Conservation (phyloP, 2,797 vertebrate species). For the Enteromius paludinosus region DNA sequence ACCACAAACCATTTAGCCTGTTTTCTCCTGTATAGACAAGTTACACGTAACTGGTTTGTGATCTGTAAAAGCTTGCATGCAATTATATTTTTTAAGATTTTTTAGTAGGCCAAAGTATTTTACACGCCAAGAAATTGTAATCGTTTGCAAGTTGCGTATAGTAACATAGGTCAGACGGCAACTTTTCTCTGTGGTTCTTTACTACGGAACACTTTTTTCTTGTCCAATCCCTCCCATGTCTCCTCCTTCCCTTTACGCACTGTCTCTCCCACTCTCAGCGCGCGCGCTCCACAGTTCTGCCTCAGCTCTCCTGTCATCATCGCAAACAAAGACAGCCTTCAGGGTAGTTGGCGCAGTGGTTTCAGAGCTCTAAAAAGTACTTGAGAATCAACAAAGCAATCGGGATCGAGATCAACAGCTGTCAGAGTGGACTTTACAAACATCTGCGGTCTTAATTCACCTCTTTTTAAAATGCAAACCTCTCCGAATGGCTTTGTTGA, state of each 20-base stretch:
- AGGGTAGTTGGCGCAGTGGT: slow-evolving; percentile 31
- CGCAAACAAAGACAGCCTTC: slow-evolving; percentile 57
- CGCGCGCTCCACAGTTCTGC: slow-evolving; percentile 65
- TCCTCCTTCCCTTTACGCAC: slow-evolving; percentile 44
- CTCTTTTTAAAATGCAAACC: slow-evolving; percentile 68
- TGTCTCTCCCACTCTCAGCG: slow-evolving; percentile 69
- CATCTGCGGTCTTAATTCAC: slow-evolving; percentile 38
- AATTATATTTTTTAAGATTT: background rate
- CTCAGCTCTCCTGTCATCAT: slow-evolving; percentile 66
- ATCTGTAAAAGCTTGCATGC: background rate
- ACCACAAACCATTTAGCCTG: background rate
- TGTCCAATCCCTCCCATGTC: slow-evolving; percentile 45
- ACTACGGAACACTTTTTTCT: slow-evolving; percentile 47
- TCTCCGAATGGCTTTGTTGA: slow-evolving; percentile 69
- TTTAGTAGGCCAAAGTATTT: background rate
- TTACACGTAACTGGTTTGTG: background rate
- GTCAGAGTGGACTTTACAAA: slow-evolving; percentile 22
- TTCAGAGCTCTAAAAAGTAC: slow-evolving; percentile 16
- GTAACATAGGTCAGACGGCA: background rate
- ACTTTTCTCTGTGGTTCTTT: slow-evolving; percentile 27
- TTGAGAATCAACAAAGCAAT: slow-evolving; percentile 17
- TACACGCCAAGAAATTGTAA: background rate
- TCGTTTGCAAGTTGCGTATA: background rate
- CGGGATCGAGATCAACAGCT: slow-evolving; percentile 5
- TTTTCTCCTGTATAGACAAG: background rate